Evolutionary conservation across 2,888 invertebrate genomes (phyloP).

Genomic region (Thecocarcelia acutangulata): DNA sequence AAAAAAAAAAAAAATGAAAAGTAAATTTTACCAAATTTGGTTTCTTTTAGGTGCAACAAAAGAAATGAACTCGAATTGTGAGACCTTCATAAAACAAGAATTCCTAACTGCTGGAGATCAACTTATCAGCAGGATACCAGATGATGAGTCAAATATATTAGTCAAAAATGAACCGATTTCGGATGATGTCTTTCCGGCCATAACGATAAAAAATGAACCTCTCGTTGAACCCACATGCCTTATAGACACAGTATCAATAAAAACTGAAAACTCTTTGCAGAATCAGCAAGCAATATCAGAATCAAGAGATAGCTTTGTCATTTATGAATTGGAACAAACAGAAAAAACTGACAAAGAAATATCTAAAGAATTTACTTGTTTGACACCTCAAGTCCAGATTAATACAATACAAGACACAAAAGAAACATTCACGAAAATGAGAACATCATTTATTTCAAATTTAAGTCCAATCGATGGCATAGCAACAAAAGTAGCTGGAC

Average conservation of each 20-base stretch:
- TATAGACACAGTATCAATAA: not conserved
- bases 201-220: constrained; percentile 47
- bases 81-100: constrained; percentile 55
- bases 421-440: not conserved
- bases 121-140: not conserved
- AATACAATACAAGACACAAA: not conserved
- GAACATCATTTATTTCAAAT: not conserved
- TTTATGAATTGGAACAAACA: constrained; percentile 60
- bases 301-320: constrained; percentile 54
- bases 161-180: constrained; percentile 53
- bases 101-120: constrained; percentile 9
- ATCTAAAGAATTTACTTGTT: not conserved
- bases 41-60: not conserved
- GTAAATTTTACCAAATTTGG: too few species aligned
- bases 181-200: constrained; percentile 13
- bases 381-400: not conserved
- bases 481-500: not conserved
- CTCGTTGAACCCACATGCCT: not conserved
- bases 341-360: not conserved
- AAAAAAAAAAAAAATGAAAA: too few species aligned
- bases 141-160: constrained; percentile 4
- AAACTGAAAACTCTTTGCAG: constrained; percentile 30
- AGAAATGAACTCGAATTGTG: constrained; percentile 26
- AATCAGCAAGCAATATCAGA: not conserved
- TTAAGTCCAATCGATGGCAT: not conserved